Evolutionary conservation across 2,113 vertebrate genomes (phyloP).

Genomic region (Tetrao urogallus): DNA sequence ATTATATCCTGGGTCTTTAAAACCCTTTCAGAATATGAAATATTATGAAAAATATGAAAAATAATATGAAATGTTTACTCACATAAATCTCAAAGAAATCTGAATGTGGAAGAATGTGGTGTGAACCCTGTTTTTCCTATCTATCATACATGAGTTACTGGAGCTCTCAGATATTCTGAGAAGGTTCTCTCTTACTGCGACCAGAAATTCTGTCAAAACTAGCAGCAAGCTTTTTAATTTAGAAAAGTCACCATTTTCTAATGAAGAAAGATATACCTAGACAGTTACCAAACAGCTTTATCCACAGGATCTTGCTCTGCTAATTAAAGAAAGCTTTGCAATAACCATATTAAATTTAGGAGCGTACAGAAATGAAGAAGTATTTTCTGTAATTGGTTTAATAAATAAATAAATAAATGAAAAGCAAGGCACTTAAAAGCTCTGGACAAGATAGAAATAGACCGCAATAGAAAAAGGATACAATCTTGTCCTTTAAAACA

Average conservation of each 20-base stretch:
- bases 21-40: background rate
- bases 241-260: background rate
- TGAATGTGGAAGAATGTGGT: background rate
- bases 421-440: background rate
- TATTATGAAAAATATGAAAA: background rate
- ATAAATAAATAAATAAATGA: background rate
- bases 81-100: background rate
- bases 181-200: background rate
- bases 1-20: background rate
- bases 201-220: constrained; percentile 5
- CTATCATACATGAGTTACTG: background rate
- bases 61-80: background rate
- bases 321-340: background rate
- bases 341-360: background rate
- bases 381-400: background rate
- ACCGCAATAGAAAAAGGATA: background rate
- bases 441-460: background rate
- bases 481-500: background rate
- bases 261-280: background rate
- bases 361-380: background rate
- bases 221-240: background rate
- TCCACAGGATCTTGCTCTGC: background rate
- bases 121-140: background rate
- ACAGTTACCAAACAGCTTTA: background rate
- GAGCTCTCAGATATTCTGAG: background rate